Conservation (phyloP, 2,888 invertebrate species). For the Ferdinandea cuprea region DNA sequence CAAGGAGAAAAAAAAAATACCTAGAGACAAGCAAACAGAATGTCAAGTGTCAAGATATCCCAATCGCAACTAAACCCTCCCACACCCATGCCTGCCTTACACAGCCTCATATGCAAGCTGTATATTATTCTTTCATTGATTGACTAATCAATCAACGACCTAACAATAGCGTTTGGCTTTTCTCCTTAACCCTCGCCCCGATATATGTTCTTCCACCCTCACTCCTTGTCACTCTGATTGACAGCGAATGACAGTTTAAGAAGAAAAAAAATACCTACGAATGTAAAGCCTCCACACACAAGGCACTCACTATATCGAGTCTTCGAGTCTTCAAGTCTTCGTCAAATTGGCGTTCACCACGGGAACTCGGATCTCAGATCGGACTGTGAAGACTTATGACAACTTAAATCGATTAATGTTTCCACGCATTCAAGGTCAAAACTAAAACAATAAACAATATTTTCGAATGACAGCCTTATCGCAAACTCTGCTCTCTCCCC, state of each 20-base stretch:
- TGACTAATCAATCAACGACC: slow-evolving; percentile 52
- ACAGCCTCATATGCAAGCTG: background rate
- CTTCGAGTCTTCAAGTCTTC: too few species aligned
- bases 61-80: background rate
- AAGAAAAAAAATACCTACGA: slow-evolving; percentile 33
- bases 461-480: slow-evolving; percentile 49
- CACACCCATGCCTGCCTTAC: too few species aligned
- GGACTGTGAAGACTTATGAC: slow-evolving; percentile 17
- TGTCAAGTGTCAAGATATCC: slow-evolving; percentile 43
- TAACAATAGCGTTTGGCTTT: slow-evolving; percentile 12
- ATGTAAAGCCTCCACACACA: slow-evolving; percentile 4
- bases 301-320: too few species aligned
- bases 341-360: background rate
- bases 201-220: slow-evolving; percentile 21
- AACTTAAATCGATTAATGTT: slow-evolving; percentile 62
- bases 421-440: slow-evolving; percentile 55
- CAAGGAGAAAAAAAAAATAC: background rate
- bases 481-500: slow-evolving; percentile 1
- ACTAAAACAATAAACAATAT: slow-evolving; percentile 59
- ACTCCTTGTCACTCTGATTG: slow-evolving; percentile 45
- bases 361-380: too few species aligned
- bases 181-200: background rate
- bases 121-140: slow-evolving; percentile 13
- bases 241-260: slow-evolving; percentile 47
- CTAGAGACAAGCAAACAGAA: slow-evolving; percentile 13